phyloP scores from a whole-genome alignment of 1,140 invertebrate genomes.

The Protaetia brevitarsis region DNA sequence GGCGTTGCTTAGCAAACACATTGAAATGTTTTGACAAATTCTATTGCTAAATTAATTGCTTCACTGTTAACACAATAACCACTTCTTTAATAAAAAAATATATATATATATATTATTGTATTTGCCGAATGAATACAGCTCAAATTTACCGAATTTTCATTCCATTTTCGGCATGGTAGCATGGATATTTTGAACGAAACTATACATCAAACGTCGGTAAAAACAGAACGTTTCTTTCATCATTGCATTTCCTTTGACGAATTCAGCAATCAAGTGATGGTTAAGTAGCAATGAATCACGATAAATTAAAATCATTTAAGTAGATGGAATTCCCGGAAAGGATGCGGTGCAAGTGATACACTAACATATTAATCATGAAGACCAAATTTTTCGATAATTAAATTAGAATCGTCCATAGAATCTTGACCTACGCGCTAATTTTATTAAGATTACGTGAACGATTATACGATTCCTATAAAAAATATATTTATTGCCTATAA shows the following conservation, averaged over 20 bases:
- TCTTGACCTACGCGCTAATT: too few species aligned
- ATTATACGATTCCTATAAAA: too few species aligned
- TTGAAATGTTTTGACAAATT: too few species aligned
- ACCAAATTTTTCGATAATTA: not conserved
- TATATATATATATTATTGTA: too few species aligned
- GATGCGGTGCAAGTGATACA: slow-evolving; percentile 1
- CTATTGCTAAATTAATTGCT: too few species aligned
- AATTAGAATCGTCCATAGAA: not conserved
- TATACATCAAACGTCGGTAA: not conserved
- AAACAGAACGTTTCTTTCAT: not conserved
- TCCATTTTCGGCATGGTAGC: not conserved
- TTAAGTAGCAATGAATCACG: not conserved
- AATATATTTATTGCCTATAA: too few species aligned
- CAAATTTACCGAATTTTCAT: too few species aligned
- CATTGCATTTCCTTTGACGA: not conserved
- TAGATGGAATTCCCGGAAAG: not conserved
- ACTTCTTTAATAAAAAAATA: too few species aligned
- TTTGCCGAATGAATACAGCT: too few species aligned
- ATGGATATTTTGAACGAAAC: not conserved
- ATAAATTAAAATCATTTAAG: not conserved
- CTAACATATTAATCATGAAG: not conserved
- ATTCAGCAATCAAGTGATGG: not conserved
- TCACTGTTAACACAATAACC: too few species aligned
- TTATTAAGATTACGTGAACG: too few species aligned
- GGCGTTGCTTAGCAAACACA: too few species aligned